Conservation (phyloP, 2,797 vertebrate genomes). For the Acipenser transmontanus region DNA sequence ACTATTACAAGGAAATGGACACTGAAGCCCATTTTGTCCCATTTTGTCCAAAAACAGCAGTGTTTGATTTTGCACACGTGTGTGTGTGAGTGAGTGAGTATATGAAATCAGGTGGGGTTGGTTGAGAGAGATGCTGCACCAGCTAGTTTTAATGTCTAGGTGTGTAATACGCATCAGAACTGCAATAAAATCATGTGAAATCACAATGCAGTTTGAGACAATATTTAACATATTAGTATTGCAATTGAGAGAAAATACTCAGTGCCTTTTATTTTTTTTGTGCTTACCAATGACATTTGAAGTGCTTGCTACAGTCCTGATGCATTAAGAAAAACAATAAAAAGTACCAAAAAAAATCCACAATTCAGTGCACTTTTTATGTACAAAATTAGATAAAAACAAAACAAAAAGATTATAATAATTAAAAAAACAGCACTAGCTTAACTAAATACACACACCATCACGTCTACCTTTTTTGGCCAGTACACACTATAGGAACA, state of each 20-base stretch:
- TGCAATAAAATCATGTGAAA: background rate
- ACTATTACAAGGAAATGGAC: background rate
- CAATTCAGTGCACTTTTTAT: slow-evolving; percentile 41
- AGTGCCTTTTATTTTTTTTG: slow-evolving; percentile 45
- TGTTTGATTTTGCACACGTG: background rate
- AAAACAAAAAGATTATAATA: slow-evolving; percentile 52
- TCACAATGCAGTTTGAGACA: background rate
- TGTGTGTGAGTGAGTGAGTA: background rate
- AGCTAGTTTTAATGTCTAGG: background rate
- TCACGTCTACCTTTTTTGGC: slow-evolving; percentile 52
- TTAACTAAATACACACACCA: slow-evolving; percentile 59
- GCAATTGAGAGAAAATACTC: slow-evolving; percentile 57
- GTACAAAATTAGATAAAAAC: slow-evolving; percentile 35
- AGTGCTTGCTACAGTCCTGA: slow-evolving; percentile 54
- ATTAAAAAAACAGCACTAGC: slow-evolving; percentile 58
- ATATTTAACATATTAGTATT: slow-evolving; percentile 52
- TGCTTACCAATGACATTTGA: slow-evolving; percentile 16
- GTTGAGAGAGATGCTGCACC: background rate
- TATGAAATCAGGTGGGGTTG: background rate
- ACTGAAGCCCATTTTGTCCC: no score
- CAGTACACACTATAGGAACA: slow-evolving; percentile 53
- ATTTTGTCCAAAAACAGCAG: background rate
- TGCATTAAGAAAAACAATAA: slow-evolving; percentile 36
- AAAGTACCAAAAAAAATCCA: slow-evolving; percentile 29
- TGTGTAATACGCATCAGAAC: background rate